These are phyloP conservation scores for Pomatorhinus ruficollis DNA, from an alignment of 2,113 vertebrate species.

Conservation along the genomic window DNA sequence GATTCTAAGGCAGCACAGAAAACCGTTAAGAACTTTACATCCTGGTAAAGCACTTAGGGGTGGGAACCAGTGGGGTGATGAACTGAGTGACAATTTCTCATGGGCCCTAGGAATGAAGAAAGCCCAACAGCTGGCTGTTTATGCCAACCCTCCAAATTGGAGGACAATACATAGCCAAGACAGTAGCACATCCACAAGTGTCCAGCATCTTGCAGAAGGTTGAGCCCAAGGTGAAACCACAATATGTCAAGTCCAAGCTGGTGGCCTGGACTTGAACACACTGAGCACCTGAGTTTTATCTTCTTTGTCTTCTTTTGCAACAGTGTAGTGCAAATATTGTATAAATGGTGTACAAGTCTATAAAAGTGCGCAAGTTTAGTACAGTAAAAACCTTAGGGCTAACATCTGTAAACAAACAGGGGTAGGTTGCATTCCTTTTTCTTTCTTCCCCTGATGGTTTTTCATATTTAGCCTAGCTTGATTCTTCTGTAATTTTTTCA, in stretches of 20 bases:
- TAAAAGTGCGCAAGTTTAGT: no score
- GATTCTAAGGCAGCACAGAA: neutral
- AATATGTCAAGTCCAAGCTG: neutral
- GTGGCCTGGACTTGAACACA: rapidly evolving
- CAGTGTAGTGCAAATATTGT: neutral
- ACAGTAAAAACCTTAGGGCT: neutral
- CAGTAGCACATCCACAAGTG: neutral
- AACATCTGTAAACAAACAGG: neutral
- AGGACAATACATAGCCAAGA: neutral
- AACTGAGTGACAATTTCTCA: neutral
- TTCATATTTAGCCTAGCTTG: neutral
- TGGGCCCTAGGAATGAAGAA: neutral
- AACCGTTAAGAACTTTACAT: neutral
- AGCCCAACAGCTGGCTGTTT: neutral
- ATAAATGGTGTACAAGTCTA: neutral
- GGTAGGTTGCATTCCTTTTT: neutral
- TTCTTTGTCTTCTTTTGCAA: neutral
- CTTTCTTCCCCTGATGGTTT: neutral
- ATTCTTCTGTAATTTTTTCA: neutral
- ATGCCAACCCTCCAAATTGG: rapidly evolving
- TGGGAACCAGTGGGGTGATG: neutral
- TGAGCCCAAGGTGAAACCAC: neutral
- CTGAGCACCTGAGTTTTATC: neutral
- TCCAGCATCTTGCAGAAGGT: neutral
- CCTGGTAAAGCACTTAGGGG: neutral